phyloP scores from a whole-genome alignment of 2,113 vertebrate genomes.

The Catharus bicknelli region DNA sequence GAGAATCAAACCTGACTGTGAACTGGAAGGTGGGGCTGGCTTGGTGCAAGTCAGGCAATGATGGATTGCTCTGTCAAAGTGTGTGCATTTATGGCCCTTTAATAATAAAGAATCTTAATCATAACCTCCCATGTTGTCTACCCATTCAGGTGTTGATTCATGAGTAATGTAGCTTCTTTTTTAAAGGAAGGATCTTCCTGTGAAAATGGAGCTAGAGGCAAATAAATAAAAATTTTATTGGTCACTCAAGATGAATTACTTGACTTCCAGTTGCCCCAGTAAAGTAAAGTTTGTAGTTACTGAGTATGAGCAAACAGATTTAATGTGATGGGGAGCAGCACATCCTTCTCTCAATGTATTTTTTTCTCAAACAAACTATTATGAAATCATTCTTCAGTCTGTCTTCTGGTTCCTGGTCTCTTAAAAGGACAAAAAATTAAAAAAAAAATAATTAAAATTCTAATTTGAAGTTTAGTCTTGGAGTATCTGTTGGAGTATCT shows the following conservation, averaged over 20 bases:
- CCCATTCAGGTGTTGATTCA: constrained; percentile 23
- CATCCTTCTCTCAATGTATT: background rate
- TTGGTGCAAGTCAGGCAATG: constrained; percentile 10
- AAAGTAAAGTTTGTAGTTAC: background rate
- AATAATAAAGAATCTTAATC: constrained; percentile 1
- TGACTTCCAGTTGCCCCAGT: background rate
- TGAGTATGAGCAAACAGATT: background rate
- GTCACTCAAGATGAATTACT: background rate
- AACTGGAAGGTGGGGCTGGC: constrained; percentile 2
- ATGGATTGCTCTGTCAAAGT: constrained; percentile 22
- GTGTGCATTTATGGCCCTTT: background rate
- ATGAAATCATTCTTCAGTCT: background rate
- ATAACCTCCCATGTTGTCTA: background rate
- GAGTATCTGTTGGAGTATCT: background rate
- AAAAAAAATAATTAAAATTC: background rate
- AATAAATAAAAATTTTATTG: background rate
- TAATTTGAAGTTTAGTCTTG: background rate
- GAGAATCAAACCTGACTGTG: background rate
- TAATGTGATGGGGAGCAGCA: background rate
- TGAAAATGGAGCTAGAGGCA: constrained; percentile 19
- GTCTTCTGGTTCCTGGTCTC: background rate
- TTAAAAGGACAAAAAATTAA: background rate
- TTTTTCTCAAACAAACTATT: background rate
- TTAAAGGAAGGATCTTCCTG: background rate
- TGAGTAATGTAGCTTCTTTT: background rate